These are phyloP conservation scores for Trichoplusia ni DNA, from an alignment of 1,140 invertebrate species.

Conservation along the genomic window DNA sequence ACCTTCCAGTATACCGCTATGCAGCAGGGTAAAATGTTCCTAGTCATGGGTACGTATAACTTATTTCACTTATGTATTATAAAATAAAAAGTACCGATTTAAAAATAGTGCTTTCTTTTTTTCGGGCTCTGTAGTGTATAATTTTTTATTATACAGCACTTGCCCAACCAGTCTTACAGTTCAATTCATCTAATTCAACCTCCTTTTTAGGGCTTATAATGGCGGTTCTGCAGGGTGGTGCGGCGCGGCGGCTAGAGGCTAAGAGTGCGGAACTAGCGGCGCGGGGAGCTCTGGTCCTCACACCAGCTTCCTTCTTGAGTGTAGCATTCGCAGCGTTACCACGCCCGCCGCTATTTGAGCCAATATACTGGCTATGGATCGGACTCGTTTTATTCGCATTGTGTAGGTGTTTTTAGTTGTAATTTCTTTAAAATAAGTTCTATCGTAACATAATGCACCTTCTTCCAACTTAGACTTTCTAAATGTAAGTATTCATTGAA, in stretches of 20 bases:
- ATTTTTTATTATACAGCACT: too few species aligned
- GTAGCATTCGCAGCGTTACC: constrained; percentile 87
- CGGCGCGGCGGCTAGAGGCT: constrained; percentile 87
- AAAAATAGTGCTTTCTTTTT: too few species aligned
- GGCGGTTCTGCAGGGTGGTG: constrained; percentile 95
- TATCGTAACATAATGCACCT: too few species aligned
- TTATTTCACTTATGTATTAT: too few species aligned
- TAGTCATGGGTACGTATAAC: constrained; percentile 89
- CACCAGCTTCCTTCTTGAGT: constrained; percentile 94
- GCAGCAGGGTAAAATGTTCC: constrained; percentile 99
- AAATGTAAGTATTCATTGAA: too few species aligned
- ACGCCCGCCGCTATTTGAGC: constrained; percentile 42
- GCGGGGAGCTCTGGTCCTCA: constrained; percentile 90
- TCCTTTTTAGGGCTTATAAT: constrained; percentile 88
- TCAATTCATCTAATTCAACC: too few species aligned
- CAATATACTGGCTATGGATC: constrained; percentile 85
- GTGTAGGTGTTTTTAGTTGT: constrained; percentile 85
- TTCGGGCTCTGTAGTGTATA: too few species aligned
- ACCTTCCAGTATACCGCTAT: constrained; percentile 95
- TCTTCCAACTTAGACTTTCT: too few species aligned
- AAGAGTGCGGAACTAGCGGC: constrained; percentile 88
- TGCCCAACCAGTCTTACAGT: too few species aligned
- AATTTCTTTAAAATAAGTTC: too few species aligned
- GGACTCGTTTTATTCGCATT: constrained; percentile 95
- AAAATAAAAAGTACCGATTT: too few species aligned